phyloP scores from a whole-genome alignment of 2,888 invertebrate species.

The Oligia latruncula region DNA sequence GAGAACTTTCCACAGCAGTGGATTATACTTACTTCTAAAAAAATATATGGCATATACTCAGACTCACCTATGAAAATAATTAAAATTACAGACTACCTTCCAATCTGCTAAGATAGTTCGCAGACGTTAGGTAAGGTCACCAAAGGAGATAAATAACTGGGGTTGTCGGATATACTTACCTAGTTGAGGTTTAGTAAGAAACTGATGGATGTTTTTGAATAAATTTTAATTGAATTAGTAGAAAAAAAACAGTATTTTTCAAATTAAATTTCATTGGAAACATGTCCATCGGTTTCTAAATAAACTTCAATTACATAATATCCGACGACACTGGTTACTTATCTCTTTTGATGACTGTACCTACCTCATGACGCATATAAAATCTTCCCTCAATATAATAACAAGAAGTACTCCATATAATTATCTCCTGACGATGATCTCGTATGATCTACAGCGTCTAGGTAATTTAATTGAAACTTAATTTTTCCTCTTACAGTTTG shows the following conservation, averaged over 20 bases:
- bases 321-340: no score
- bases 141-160: background rate
- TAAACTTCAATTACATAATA: no score
- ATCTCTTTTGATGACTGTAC: background rate
- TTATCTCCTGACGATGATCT: background rate
- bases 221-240: no score
- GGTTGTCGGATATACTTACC: background rate
- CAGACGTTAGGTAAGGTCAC: background rate
- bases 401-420: background rate
- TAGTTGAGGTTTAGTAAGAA: background rate
- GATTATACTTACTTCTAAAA: background rate
- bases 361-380: background rate
- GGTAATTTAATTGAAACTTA: background rate
- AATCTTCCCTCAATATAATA: background rate
- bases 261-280: no score
- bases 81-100: background rate
- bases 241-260: no score
- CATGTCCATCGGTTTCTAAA: no score
- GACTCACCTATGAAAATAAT: background rate
- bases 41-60: background rate
- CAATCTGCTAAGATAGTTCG: no score
- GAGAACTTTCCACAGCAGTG: no score
- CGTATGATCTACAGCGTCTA: background rate
- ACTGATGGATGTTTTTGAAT: background rate
- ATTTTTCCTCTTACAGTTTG: constrained; percentile 78